Evolutionary conservation across 92 coral and sea anemone genomes (phyloP).

Genomic region (Umimayanthus chanpuru): DNA sequence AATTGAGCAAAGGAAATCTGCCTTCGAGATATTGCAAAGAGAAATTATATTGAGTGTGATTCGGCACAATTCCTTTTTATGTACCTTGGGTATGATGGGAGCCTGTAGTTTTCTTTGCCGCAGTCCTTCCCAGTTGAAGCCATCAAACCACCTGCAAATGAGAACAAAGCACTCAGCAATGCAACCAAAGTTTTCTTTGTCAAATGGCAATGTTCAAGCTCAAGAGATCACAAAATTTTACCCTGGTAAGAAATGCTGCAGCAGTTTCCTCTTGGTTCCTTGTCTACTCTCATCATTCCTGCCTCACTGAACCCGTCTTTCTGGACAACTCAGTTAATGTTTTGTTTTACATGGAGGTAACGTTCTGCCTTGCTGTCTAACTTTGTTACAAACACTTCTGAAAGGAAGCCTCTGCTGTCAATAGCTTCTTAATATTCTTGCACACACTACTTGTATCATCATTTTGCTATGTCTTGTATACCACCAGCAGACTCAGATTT

Average conservation of each 20-base stretch:
- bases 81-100: slow-evolving; percentile 93
- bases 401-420: neutral
- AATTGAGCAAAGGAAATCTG: no score
- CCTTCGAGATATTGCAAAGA: no score
- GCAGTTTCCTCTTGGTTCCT: neutral
- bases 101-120: slow-evolving; percentile 82
- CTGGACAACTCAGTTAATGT: neutral
- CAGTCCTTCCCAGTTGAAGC: slow-evolving; percentile 99
- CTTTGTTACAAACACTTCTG: neutral
- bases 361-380: neutral
- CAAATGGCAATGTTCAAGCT: neutral
- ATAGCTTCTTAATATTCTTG: neutral
- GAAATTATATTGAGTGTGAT: no score
- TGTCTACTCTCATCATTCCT: neutral
- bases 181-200: neutral
- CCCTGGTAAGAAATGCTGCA: neutral
- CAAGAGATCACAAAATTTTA: neutral
- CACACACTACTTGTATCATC: neutral
- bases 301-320: neutral
- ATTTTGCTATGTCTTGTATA: neutral
- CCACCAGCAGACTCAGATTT: neutral
- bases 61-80: no score
- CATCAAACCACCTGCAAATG: slow-evolving; percentile 90
- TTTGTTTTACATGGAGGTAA: neutral
- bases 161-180: neutral